phyloP scores from a whole-genome alignment of 1,140 invertebrate genomes.

The Pomacea maculata region DNA sequence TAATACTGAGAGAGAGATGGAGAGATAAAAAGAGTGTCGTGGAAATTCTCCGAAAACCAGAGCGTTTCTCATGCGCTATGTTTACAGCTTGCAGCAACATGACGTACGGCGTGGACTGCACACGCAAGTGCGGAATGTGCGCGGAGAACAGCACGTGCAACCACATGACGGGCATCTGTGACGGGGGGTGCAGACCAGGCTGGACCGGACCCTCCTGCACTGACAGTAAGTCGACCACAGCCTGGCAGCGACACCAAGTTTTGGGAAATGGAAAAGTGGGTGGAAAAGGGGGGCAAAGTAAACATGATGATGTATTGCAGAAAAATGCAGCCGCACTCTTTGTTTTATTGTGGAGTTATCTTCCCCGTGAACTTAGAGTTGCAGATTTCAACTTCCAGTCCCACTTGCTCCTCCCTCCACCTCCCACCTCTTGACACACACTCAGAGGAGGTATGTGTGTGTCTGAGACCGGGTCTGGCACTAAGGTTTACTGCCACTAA shows the following conservation, averaged over 20 bases:
- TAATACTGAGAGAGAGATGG: background rate
- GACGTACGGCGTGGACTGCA: slow-evolving; percentile 42
- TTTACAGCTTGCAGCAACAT: slow-evolving; percentile 39
- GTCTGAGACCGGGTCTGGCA: too few species aligned
- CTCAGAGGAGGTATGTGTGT: too few species aligned
- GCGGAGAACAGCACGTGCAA: slow-evolving; percentile 33
- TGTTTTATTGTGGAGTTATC: background rate
- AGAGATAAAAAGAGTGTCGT: background rate
- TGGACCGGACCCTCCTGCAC: slow-evolving; percentile 41
- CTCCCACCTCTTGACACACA: too few species aligned
- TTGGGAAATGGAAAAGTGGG: background rate
- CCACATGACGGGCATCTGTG: slow-evolving; percentile 38
- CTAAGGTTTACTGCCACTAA: too few species aligned
- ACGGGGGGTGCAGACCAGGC: slow-evolving; percentile 37
- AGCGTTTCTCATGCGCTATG: background rate
- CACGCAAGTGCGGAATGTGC: slow-evolving; percentile 37
- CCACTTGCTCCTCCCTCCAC: too few species aligned
- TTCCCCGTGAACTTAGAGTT: background rate
- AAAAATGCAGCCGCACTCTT: background rate
- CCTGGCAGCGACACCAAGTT: background rate
- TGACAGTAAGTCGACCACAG: slow-evolving; percentile 31
- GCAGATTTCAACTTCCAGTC: too few species aligned
- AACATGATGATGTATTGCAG: background rate
- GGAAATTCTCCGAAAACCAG: background rate
- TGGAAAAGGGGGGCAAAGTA: background rate